Conservation (phyloP, 2,797 vertebrate species). For the Prionace glauca region DNA sequence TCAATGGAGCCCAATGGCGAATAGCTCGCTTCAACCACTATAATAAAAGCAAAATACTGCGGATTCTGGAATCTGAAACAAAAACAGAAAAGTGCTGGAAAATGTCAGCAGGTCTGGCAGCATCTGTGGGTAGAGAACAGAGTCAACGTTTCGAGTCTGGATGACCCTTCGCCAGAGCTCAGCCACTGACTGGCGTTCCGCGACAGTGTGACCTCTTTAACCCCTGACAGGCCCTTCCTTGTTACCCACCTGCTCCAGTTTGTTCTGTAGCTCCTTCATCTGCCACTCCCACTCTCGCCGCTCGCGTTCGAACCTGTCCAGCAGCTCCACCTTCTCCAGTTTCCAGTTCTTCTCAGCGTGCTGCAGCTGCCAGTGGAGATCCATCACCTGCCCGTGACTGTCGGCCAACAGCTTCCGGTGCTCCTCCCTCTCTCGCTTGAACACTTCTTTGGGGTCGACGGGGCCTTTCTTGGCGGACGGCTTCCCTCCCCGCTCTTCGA, state of each 20-base stretch:
- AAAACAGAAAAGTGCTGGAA: too few relatives aligned
- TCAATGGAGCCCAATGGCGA: background rate
- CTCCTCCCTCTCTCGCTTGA: constrained; percentile 69
- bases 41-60: too few relatives aligned
- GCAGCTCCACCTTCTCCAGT: constrained; percentile 74
- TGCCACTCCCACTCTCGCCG: constrained; percentile 77
- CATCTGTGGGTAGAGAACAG: too few relatives aligned
- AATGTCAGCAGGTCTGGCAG: too few relatives aligned
- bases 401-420: constrained; percentile 80
- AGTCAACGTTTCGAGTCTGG: too few relatives aligned
- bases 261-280: constrained; percentile 71
- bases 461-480: constrained; percentile 47
- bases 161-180: background rate
- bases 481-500: constrained; percentile 58
- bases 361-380: constrained; percentile 86
- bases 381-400: constrained; percentile 76
- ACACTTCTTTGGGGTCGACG: constrained; percentile 56
- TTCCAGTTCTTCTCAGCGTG: constrained; percentile 84
- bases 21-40: background rate
- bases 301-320: constrained; percentile 73
- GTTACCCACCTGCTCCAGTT: constrained; percentile 71
- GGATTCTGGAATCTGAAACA: too few relatives aligned
- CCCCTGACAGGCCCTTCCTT: background rate
- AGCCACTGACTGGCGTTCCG: background rate
- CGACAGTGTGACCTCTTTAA: background rate